Conservation (phyloP, 2,797 vertebrate species). For the Apodemus agrarius region DNA sequence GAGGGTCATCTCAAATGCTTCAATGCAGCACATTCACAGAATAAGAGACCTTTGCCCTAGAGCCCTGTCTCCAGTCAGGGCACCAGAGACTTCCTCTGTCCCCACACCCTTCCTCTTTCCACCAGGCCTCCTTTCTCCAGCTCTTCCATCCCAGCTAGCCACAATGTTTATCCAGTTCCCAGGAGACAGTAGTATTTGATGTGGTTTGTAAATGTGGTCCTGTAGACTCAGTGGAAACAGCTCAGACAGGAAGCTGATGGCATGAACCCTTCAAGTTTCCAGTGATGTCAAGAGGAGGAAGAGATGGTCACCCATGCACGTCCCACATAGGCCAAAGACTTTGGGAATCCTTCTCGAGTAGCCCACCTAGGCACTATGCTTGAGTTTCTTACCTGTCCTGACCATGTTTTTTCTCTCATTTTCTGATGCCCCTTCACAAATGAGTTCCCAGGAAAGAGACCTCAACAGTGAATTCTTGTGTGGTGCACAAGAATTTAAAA, state of each 20-base stretch:
- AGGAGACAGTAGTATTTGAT: not conserved
- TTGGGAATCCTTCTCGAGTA: not conserved
- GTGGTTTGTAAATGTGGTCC: not conserved
- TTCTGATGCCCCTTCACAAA: not conserved
- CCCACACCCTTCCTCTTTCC: not conserved
- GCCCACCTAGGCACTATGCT: not conserved
- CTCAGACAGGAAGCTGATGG: not conserved
- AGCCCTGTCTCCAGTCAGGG: not conserved
- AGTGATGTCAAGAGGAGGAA: accelerated
- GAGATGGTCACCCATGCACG: accelerated
- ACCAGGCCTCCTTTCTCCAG: not conserved
- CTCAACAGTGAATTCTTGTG: not conserved
- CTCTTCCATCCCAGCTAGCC: not conserved
- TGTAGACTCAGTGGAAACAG: not conserved
- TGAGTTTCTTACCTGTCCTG: not conserved
- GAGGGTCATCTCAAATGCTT: not conserved
- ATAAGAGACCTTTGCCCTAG: not conserved
- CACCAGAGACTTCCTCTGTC: not conserved
- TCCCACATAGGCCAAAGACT: not conserved
- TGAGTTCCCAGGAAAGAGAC: not conserved
- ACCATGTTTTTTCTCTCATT: not conserved
- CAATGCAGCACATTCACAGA: not conserved
- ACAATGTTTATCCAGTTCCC: not conserved
- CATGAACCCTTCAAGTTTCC: not conserved
- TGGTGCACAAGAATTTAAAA: not conserved